Evolutionary conservation across 2,888 invertebrate species (phyloP), one percentile per base, ranked within the genome.

Genomic region (Steromphala cineraria): DNA sequence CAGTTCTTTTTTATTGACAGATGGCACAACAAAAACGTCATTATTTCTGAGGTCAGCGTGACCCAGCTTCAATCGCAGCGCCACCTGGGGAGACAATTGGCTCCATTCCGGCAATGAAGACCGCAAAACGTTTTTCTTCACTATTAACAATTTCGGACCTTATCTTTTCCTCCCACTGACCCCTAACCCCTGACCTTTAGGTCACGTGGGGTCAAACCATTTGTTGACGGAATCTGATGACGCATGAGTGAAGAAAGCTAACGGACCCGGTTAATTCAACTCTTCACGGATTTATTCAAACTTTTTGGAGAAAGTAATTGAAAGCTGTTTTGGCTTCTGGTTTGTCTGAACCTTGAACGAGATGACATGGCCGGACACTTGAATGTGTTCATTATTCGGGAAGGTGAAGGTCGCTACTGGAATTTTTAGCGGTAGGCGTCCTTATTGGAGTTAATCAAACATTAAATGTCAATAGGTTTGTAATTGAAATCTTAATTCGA

Each of bases 91-190:
- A 24, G 24, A 28, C 62, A 28, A 15, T 62, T 62, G 24, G 21
- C 62, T 62, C 62, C 24, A 62, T 62, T 28, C 24, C 28, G 28
- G 62, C 62, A 62, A 62, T 62, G 28, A 24, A 10, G 28, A 28
- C 62, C 62, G 17, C 28, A 28, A 13, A 62, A 62, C 24, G 28
- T 62, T 62, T 62, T 62, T 62, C 62, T 28, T 62, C 28, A 24
- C 15, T 15, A 62, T 62, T 62, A 62, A 46, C 62, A 15, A 62
- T 62, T 28, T 24, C 62, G 28, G 62, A 62, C 62, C 62, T 62
- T 62, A 62, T 62, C 62, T 62, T 62, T 62, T 62, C 62, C 62
- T 13, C 62, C 62, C 62, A 24, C 28, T 62, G 62, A 62, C 62
- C 62, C 62, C 15, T 62, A 15, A 28, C 62, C 62, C 62, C 2